A percentile compares a stretch with the other conserved stretches of the same genome.
Evolutionary conservation across 1,140 invertebrate genomes (phyloP).

Genomic region (Neelides sp.): DNA sequence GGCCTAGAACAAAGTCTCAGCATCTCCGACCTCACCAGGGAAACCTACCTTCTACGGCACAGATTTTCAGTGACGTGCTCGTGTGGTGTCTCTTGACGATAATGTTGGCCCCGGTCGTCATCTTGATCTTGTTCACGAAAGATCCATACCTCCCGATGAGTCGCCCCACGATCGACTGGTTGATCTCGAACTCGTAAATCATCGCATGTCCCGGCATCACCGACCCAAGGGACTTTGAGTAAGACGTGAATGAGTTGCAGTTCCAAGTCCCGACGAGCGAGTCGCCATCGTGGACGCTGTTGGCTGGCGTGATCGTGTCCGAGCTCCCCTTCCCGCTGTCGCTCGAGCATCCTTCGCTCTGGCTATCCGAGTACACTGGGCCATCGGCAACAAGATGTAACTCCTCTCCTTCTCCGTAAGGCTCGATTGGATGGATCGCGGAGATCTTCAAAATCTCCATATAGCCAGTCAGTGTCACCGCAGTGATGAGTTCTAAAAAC

Average conservation of each 20-base stretch:
- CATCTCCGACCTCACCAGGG: neutral
- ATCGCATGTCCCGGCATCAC: conserved; percentile 26
- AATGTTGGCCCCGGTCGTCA: conserved; percentile 61
- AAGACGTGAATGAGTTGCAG: too few relatives aligned
- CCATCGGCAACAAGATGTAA: neutral
- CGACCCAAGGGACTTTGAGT: conserved; percentile 30
- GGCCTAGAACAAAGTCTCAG: conserved; percentile 43
- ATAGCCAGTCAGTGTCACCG: too few relatives aligned
- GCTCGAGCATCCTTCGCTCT: conserved; percentile 48
- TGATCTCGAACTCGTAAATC: conserved; percentile 65
- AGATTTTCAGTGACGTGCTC: conserved; percentile 60
- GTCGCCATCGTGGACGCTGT: conserved; percentile 15
- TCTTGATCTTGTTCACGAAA: conserved; percentile 68
- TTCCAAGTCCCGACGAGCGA: neutral
- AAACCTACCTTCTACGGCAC: conserved; percentile 57
- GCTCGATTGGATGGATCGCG: neutral
- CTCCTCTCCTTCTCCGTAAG: neutral
- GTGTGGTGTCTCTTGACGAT: conserved; percentile 60
- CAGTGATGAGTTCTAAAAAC: too few relatives aligned
- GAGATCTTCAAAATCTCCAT: too few relatives aligned
- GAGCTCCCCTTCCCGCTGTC: conserved; percentile 63
- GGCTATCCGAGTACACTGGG: conserved; percentile 11
- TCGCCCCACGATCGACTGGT: conserved; percentile 62
- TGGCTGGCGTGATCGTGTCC: conserved; percentile 43
- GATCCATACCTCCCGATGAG: conserved; percentile 72